phyloP scores from a whole-genome alignment of 2,113 vertebrate genomes.

The Carassius auratus region DNA sequence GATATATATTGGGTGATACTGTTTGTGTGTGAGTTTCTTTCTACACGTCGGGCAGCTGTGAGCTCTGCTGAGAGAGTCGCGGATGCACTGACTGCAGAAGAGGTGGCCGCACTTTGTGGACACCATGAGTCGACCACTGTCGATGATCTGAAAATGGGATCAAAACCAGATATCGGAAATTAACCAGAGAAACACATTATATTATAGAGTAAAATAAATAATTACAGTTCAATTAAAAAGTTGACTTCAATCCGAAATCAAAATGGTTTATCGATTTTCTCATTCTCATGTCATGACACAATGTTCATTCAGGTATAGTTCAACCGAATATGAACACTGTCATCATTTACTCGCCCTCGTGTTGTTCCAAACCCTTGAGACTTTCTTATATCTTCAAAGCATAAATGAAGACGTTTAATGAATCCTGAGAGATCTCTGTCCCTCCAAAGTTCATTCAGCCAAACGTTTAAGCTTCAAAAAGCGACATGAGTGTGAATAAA shows the following conservation, averaged over 20 bases:
- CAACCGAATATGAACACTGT: too few relatives aligned
- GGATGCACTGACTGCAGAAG: constrained; percentile 96
- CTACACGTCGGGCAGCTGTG: constrained; percentile 92
- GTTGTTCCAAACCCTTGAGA: too few relatives aligned
- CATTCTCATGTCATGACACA: too few relatives aligned
- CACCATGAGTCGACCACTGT: constrained; percentile 88
- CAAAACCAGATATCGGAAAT: neutral
- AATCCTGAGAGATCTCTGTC: too few relatives aligned
- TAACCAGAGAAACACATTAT: neutral
- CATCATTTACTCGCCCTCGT: too few relatives aligned
- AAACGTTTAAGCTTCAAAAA: too few relatives aligned
- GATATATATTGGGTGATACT: constrained; percentile 96
- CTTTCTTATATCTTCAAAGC: too few relatives aligned
- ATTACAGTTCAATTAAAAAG: neutral
- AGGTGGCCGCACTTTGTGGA: constrained; percentile 94
- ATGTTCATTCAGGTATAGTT: too few relatives aligned
- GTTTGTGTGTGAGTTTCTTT: constrained; percentile 89
- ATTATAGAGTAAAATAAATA: neutral
- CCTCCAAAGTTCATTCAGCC: too few relatives aligned
- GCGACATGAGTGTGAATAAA: neutral
- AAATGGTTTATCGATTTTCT: neutral
- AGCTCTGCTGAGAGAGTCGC: constrained; percentile 84
- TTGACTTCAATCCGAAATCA: neutral
- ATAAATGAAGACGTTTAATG: too few relatives aligned
- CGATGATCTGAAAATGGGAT: constrained; percentile 80